A percentile compares a stretch with the other conserved stretches of the same genome.
Conservation (phyloP, 2,888 invertebrate genomes). For the Campoletis raptor region DNA sequence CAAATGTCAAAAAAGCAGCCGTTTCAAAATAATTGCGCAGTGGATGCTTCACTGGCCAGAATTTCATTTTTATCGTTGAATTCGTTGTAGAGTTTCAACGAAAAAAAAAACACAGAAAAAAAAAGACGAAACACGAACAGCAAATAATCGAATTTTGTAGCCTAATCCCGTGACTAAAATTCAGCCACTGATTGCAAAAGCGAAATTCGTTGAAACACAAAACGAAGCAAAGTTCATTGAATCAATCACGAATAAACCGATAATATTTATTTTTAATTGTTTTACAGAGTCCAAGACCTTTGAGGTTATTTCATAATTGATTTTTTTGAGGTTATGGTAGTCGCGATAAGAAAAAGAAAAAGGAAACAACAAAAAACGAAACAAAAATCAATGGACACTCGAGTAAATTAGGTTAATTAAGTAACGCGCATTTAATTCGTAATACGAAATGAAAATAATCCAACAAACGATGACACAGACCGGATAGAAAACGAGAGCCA, state of each 20-base stretch:
- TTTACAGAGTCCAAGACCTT: background rate
- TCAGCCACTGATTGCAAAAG: too few species aligned
- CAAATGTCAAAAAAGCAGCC: too few species aligned
- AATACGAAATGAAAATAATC: constrained; percentile 23
- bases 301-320: background rate
- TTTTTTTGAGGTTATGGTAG: background rate
- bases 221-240: background rate
- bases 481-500: constrained; percentile 62
- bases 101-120: too few species aligned
- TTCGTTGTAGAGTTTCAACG: too few species aligned
- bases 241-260: background rate
- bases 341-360: background rate
- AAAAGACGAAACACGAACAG: too few species aligned
- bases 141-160: too few species aligned
- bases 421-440: constrained; percentile 35
- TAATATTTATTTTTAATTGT: background rate
- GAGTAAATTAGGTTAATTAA: constrained; percentile 43
- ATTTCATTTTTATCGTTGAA: too few species aligned
- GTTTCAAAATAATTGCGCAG: too few species aligned
- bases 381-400: constrained; percentile 2
- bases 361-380: background rate
- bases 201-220: too few species aligned
- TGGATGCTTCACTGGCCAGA: too few species aligned
- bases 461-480: constrained; percentile 30
- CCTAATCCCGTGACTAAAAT: too few species aligned